Percentiles rank a stretch among this genome's conserved stretches.
Conservation (phyloP, 64 coral and sea anemone species). For the Acropora tenuis region DNA sequence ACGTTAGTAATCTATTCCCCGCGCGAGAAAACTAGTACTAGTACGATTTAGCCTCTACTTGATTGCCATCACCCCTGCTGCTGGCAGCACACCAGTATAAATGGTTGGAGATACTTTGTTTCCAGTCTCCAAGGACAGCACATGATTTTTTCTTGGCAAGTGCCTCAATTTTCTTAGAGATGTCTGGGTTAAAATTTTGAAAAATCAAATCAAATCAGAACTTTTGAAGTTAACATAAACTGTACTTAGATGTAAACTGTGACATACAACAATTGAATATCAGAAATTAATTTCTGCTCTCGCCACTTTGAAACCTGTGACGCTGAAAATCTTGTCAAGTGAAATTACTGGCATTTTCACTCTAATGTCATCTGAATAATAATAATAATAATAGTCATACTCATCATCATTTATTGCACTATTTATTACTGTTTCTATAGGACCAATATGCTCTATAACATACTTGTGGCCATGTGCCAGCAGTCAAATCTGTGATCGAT, state of each 20-base stretch:
- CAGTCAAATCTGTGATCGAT: slow-evolving; percentile 50
- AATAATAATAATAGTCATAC: background rate
- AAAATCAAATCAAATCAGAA: background rate
- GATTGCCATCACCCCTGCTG: slow-evolving; percentile 34
- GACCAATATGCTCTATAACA: background rate
- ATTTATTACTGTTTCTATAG: slow-evolving; percentile 2
- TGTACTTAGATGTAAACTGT: background rate
- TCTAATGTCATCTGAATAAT: background rate
- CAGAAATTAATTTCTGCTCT: background rate
- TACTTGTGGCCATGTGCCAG: slow-evolving; percentile 68
- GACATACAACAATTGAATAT: slow-evolving; percentile 11
- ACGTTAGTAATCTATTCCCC: no score
- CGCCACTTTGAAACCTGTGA: background rate
- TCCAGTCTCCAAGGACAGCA: slow-evolving; percentile 39
- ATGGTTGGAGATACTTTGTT: slow-evolving; percentile 62
- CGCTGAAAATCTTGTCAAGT: background rate
- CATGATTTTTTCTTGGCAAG: slow-evolving; percentile 59
- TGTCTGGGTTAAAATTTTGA: slow-evolving; percentile 6
- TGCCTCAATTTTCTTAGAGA: slow-evolving; percentile 55
- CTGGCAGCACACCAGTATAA: slow-evolving; percentile 69
- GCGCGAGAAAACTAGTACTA: no score
- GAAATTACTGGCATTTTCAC: background rate
- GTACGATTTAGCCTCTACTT: slow-evolving; percentile 34
- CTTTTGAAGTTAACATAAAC: background rate
- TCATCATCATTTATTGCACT: background rate